Evolutionary conservation across 2,113 vertebrate genomes (phyloP).

Genomic region (Morone saxatilis): DNA sequence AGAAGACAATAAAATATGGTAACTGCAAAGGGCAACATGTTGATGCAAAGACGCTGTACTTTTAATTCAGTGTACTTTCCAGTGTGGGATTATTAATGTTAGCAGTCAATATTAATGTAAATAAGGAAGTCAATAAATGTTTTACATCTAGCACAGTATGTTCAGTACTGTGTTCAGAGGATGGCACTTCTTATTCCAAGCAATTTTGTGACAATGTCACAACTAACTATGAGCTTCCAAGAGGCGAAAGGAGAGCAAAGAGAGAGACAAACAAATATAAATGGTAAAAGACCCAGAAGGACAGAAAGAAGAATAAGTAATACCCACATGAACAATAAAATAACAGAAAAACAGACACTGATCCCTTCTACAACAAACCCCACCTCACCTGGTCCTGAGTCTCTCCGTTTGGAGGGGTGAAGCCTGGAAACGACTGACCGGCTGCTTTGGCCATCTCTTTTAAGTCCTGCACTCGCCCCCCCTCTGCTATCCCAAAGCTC

Average conservation of each 20-base stretch:
- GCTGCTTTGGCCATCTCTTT: constrained; percentile 90
- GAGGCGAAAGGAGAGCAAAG: background rate
- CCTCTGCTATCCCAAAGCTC: constrained; percentile 93
- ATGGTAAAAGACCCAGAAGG: background rate
- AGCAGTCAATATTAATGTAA: too few relatives aligned
- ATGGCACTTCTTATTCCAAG: background rate
- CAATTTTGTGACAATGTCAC: background rate
- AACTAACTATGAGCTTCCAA: background rate
- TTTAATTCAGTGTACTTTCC: background rate
- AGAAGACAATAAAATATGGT: background rate
- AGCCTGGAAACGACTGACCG: constrained; percentile 86
- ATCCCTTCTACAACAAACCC: too few relatives aligned
- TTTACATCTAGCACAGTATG: too few relatives aligned
- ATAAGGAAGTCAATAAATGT: too few relatives aligned
- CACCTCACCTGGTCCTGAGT: constrained; percentile 90
- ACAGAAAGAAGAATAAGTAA: background rate
- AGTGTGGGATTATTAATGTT: background rate
- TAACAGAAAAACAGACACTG: background rate
- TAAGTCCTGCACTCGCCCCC: constrained; percentile 84
- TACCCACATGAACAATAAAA: background rate
- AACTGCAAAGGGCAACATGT: background rate
- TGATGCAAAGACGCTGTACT: background rate
- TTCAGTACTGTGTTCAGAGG: too few relatives aligned
- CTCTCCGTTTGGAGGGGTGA: constrained; percentile 92
- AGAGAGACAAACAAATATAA: background rate